A percentile compares a stretch with the other conserved stretches of the same genome.
phyloP scores from a whole-genome alignment of 2,888 invertebrate genomes.

The Callimorpha dominula region DNA sequence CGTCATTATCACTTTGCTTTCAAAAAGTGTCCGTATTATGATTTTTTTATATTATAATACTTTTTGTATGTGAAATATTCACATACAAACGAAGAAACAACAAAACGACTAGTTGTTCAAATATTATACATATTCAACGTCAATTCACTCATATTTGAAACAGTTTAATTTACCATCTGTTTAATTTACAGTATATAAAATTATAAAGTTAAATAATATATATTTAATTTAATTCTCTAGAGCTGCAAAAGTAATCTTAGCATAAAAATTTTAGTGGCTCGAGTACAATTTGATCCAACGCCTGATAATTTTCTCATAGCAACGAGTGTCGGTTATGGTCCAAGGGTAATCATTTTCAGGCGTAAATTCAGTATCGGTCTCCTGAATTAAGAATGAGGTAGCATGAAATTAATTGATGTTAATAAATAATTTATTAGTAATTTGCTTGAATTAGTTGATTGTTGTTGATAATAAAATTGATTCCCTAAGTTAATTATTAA shows the following conservation, averaged over 20 bases:
- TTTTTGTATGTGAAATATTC: too few relatives aligned
- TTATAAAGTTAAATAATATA: constrained; percentile 24
- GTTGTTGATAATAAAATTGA: neutral
- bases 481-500: neutral
- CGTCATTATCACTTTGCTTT: too few relatives aligned
- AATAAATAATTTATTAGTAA: constrained; percentile 9
- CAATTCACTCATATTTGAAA: neutral
- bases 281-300: constrained; percentile 23
- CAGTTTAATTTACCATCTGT: too few relatives aligned
- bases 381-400: constrained; percentile 19
- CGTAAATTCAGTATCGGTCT: constrained; percentile 29
- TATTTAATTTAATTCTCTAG: constrained; percentile 19
- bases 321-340: constrained; percentile 35
- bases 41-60: neutral
- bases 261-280: constrained; percentile 23
- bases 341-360: constrained; percentile 36
- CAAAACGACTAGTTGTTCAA: too few relatives aligned
- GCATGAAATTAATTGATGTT: constrained; percentile 6
- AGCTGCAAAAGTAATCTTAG: constrained; percentile 17
- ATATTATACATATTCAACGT: neutral
- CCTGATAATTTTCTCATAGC: constrained; percentile 48
- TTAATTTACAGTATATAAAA: too few relatives aligned
- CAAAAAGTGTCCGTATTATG: too few relatives aligned
- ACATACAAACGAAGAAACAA: too few relatives aligned
- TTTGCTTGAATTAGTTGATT: constrained; percentile 2